Evolutionary conservation across 2,888 invertebrate species (phyloP).

Genomic region (Habroteleia sp.): DNA sequence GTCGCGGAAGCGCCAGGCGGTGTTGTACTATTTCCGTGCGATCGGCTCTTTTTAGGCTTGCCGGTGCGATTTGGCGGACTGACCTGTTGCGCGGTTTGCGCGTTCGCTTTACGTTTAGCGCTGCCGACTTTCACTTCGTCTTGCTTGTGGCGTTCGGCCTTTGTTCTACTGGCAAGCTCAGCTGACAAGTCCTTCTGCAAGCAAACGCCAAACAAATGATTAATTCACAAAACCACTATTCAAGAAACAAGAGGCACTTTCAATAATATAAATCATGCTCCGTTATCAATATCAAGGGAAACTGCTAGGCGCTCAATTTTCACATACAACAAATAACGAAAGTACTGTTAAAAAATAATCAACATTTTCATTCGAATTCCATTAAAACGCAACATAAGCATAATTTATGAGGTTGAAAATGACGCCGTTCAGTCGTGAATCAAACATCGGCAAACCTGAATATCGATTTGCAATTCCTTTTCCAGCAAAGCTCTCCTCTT

Average conservation of each 20-base stretch:
- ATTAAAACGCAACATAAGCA: conserved; percentile 31
- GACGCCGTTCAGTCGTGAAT: conserved; percentile 45
- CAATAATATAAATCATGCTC: conserved; percentile 50
- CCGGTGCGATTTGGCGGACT: conserved; percentile 75
- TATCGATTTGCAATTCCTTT: conserved; percentile 93
- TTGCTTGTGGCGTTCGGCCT: conserved; percentile 87
- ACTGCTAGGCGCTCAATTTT: conserved; percentile 11
- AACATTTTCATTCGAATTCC: background rate
- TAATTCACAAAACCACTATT: background rate
- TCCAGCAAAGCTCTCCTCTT: conserved; percentile 94
- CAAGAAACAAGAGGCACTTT: conserved; percentile 14
- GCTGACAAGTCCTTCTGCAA: conserved; percentile 87
- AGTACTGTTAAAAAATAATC: background rate
- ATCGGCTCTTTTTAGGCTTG: conserved; percentile 78
- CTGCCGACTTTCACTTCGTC: conserved; percentile 86
- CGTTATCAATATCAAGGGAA: conserved; percentile 1
- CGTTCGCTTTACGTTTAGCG: conserved; percentile 83
- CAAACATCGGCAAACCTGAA: conserved; percentile 84
- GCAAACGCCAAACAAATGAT: conserved; percentile 8
- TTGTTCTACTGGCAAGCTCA: conserved; percentile 87
- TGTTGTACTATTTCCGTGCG: conserved; percentile 73
- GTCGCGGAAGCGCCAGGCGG: conserved; percentile 72
- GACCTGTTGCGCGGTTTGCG: conserved; percentile 77
- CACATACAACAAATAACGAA: conserved; percentile 12
- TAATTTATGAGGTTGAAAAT: conserved; percentile 55